Evolutionary conservation across 2,888 invertebrate genomes (phyloP).

Genomic region (Eilema griseolum): DNA sequence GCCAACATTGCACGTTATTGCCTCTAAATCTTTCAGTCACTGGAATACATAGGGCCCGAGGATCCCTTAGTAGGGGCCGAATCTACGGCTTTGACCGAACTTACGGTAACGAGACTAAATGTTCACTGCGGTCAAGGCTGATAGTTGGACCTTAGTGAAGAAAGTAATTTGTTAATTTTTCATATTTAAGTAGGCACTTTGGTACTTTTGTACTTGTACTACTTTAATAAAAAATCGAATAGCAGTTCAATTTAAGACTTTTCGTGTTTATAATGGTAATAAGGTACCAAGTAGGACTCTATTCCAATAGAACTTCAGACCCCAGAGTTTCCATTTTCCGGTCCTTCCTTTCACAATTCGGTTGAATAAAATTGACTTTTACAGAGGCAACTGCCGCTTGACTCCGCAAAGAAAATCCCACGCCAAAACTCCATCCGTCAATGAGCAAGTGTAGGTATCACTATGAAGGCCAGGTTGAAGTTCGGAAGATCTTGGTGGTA

Average conservation of each 20-base stretch:
- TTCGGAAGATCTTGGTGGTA: too few relatives aligned
- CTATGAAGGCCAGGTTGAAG: too few relatives aligned
- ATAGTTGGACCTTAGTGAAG: conserved; percentile 12
- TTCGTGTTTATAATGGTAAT: neutral
- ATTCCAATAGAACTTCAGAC: too few relatives aligned
- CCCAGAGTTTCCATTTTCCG: too few relatives aligned
- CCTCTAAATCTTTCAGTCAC: conserved; percentile 83
- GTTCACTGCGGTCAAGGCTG: conserved; percentile 32
- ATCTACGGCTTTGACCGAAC: conserved; percentile 23
- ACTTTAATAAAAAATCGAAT: too few relatives aligned
- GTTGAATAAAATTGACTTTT: too few relatives aligned
- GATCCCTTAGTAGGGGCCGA: conserved; percentile 40
- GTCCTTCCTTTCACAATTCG: too few relatives aligned
- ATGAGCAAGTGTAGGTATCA: too few relatives aligned
- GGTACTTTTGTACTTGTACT: neutral
- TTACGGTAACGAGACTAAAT: conserved; percentile 11
- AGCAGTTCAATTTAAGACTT: neutral
- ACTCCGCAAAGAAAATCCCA: too few relatives aligned
- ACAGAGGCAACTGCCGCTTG: too few relatives aligned
- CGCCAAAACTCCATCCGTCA: too few relatives aligned
- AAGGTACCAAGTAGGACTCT: too few relatives aligned
- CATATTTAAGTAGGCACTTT: neutral
- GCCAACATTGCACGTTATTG: conserved; percentile 81
- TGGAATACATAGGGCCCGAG: conserved; percentile 56
- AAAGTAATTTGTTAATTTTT: conserved; percentile 15